These are phyloP conservation scores for Plodia interpunctella DNA, from an alignment of 1,140 invertebrate species.

Conservation along the genomic window DNA sequence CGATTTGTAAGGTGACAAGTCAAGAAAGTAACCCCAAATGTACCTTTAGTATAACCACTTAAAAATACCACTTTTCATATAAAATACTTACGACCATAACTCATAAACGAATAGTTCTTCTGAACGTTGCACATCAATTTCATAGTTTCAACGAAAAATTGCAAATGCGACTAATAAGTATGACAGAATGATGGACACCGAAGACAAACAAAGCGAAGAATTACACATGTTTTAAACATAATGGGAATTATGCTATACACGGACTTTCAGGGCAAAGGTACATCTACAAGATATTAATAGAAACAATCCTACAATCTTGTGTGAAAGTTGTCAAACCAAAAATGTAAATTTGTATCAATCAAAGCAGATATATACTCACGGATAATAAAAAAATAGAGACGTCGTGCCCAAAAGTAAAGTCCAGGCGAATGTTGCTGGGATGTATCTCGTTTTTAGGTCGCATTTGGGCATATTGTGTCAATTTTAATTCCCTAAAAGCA, in stretches of 20 bases:
- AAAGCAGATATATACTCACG: constrained; percentile 86
- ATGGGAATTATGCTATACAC: constrained; percentile 12
- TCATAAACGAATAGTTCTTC: background rate
- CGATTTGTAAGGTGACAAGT: background rate
- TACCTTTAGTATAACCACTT: background rate
- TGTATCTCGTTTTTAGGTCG: constrained; percentile 93
- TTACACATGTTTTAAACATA: background rate
- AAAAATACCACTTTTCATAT: background rate
- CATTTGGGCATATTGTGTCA: constrained; percentile 92
- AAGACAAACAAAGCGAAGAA: constrained; percentile 1
- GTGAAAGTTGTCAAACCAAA: constrained; percentile 73
- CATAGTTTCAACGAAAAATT: background rate
- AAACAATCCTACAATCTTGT: constrained; percentile 60
- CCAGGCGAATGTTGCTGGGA: constrained; percentile 98
- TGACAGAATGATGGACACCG: background rate
- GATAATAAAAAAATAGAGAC: constrained; percentile 96
- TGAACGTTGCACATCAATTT: background rate
- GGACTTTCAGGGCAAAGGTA: constrained; percentile 43
- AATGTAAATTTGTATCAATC: constrained; percentile 58
- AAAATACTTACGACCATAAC: background rate
- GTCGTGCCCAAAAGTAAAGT: constrained; percentile 92
- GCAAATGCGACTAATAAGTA: background rate
- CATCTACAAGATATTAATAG: constrained; percentile 62
- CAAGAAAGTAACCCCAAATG: background rate
- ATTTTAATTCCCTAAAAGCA: constrained; percentile 75